Evolutionary conservation across 2,113 vertebrate species (phyloP).

Genomic region (Coryphaenoides rupestris): DNA sequence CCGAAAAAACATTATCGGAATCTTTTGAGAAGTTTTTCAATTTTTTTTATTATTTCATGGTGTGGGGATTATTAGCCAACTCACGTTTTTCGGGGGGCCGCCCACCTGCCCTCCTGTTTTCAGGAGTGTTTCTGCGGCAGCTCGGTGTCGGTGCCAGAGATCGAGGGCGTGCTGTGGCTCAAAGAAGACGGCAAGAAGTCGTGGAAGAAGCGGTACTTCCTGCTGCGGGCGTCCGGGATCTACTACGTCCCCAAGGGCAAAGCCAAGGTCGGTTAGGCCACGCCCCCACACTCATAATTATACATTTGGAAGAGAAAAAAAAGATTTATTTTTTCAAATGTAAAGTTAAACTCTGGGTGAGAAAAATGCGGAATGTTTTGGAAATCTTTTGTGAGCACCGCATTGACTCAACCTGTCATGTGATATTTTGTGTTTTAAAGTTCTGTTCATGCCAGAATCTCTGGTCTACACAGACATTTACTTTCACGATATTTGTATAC

Average conservation of each 20-base stretch:
- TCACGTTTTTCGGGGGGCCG: not conserved
- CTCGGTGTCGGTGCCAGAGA: conserved; percentile 94
- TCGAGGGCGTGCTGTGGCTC: conserved; percentile 95
- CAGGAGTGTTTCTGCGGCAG: conserved; percentile 97
- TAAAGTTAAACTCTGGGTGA: not conserved
- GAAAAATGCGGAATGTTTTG: conserved; percentile 10
- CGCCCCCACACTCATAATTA: conserved; percentile 2
- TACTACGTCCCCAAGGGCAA: conserved; percentile 98
- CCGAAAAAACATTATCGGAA: too few species aligned
- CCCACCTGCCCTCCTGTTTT: conserved; percentile 13
- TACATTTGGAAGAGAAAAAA: not conserved
- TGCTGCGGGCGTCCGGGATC: conserved; percentile 93
- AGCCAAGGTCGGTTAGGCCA: conserved; percentile 81
- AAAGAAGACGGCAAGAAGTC: conserved; percentile 98
- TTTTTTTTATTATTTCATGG: too few species aligned
- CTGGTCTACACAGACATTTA: too few species aligned
- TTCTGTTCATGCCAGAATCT: conserved; percentile 12
- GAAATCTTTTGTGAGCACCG: conserved; percentile 20
- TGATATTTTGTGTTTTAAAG: conserved; percentile 67
- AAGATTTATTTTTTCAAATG: too few species aligned
- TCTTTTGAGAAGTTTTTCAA: too few species aligned
- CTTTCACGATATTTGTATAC: too few species aligned
- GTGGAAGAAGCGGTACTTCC: conserved; percentile 98
- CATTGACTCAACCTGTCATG: conserved; percentile 17
- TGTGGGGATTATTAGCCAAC: not conserved